phyloP scores from a whole-genome alignment of 2,797 vertebrate species.

The Phoxinus dragarum region DNA sequence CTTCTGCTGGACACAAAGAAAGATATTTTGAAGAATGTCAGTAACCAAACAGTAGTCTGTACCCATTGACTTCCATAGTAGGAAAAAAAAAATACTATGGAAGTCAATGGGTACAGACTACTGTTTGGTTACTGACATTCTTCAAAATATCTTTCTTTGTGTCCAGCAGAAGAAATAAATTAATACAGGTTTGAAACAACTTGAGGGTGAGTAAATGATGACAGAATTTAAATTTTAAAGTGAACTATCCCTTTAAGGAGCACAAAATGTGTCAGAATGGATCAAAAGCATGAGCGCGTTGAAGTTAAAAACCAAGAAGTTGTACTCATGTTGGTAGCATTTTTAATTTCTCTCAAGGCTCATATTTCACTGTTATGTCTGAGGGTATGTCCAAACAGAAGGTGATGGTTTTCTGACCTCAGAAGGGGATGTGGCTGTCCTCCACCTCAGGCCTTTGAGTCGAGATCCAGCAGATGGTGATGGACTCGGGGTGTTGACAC shows the following conservation, averaged over 20 bases:
- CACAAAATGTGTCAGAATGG: background rate
- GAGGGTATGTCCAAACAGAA: constrained; percentile 39
- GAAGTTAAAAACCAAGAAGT: background rate
- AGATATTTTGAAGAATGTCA: too few species aligned
- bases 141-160: too few species aligned
- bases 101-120: too few species aligned
- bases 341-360: background rate
- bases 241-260: background rate
- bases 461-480: constrained; percentile 48
- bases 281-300: background rate
- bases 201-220: too few species aligned
- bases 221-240: too few species aligned
- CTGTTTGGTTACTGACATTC: too few species aligned
- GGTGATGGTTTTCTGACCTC: constrained; percentile 27
- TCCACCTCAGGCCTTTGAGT: background rate
- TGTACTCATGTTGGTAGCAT: background rate
- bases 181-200: too few species aligned
- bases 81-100: too few species aligned
- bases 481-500: constrained; percentile 47
- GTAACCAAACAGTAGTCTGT: too few species aligned
- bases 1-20: too few species aligned
- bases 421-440: background rate
- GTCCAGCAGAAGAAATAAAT: too few species aligned
- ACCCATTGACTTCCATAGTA: too few species aligned
- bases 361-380: background rate